Conservation (phyloP, 2,113 vertebrate species). For the Pogonocichla stellata region DNA sequence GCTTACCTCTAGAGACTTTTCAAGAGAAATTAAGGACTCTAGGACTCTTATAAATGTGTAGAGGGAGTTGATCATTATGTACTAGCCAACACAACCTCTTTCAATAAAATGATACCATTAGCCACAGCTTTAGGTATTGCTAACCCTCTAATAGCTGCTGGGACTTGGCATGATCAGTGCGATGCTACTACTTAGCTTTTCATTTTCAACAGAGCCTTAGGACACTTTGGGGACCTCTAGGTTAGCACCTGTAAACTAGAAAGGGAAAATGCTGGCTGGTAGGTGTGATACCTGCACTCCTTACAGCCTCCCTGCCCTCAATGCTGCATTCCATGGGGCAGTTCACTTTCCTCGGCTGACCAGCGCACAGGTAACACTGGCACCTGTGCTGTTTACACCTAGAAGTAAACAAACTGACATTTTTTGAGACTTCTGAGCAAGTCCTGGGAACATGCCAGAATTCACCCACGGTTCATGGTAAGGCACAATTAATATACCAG, state of each 20-base stretch:
- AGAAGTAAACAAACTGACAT: not conserved
- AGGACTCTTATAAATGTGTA: not conserved
- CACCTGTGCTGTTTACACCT: not conserved
- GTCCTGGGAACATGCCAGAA: not conserved
- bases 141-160: not conserved
- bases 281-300: accelerated
- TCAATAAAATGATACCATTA: not conserved
- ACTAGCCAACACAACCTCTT: not conserved
- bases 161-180: not conserved
- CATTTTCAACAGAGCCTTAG: not conserved
- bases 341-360: not conserved
- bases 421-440: not conserved
- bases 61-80: not conserved
- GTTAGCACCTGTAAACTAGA: not conserved
- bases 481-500: not conserved
- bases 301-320: not conserved
- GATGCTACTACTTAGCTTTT: not conserved
- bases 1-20: not conserved
- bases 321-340: not conserved
- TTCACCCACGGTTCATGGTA: not conserved
- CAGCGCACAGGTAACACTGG: not conserved
- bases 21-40: not conserved
- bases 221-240: not conserved
- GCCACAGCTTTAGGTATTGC: not conserved
- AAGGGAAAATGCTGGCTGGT: not conserved